Evolutionary conservation across 2,797 vertebrate genomes (phyloP).

Genomic region (Tauraco hartlaubi): DNA sequence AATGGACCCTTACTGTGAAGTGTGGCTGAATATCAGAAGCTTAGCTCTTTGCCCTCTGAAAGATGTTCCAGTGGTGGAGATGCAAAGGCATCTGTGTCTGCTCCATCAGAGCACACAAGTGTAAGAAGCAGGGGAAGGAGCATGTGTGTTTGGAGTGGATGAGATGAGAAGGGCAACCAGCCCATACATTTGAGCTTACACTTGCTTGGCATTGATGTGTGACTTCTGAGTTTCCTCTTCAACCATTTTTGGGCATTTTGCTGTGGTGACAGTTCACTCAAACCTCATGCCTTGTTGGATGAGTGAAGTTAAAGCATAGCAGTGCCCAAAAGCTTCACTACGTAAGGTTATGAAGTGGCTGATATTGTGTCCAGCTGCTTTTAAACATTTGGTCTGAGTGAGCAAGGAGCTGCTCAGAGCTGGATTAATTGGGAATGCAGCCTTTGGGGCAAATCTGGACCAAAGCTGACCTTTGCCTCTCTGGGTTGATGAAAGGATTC

Average conservation of each 20-base stretch:
- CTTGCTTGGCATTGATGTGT: accelerated
- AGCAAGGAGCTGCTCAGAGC: not conserved
- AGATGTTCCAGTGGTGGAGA: not conserved
- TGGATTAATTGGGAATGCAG: not conserved
- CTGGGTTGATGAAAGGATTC: not conserved
- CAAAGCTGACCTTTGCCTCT: not conserved
- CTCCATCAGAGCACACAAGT: not conserved
- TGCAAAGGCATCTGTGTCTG: not conserved
- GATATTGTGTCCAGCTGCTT: not conserved
- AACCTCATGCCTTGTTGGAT: not conserved
- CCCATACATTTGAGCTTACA: not conserved
- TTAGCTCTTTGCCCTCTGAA: not conserved
- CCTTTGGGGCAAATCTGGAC: not conserved
- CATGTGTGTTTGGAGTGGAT: not conserved
- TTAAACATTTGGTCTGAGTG: not conserved
- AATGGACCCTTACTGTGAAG: not conserved
- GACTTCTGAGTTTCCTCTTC: not conserved
- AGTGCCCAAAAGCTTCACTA: not conserved
- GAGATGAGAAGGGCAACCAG: not conserved
- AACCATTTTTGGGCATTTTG: not conserved
- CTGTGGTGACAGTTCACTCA: not conserved
- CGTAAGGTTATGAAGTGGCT: not conserved
- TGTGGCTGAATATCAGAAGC: not conserved
- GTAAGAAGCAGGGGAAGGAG: not conserved
- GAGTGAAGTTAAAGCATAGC: not conserved